A percentile compares a stretch with the other conserved stretches of the same genome.
Evolutionary conservation across 2,888 invertebrate species (phyloP).

Genomic region (Phyllotreta cruciferae): DNA sequence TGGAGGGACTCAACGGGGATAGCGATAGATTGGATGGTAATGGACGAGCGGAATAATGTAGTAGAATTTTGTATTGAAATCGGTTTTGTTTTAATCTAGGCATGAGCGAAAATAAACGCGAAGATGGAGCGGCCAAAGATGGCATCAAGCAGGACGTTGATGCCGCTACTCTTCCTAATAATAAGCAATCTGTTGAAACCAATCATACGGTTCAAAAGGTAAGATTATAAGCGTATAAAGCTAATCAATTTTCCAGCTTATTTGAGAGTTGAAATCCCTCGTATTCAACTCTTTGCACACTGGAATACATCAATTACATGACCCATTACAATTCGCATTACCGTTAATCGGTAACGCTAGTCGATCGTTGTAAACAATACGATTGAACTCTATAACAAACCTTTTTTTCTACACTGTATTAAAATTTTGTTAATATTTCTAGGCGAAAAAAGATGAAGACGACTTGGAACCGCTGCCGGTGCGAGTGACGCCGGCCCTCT

Average conservation of each 20-base stretch:
- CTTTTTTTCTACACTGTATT: no score
- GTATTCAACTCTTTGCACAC: slow-evolving; percentile 12
- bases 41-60: no score
- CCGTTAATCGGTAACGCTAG: no score
- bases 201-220: slow-evolving; percentile 46
- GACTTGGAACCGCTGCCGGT: slow-evolving; percentile 71
- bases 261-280: slow-evolving; percentile 9
- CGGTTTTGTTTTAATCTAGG: no score
- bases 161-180: slow-evolving; percentile 33
- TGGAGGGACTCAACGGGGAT: slow-evolving; percentile 63
- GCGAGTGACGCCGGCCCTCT: slow-evolving; percentile 75
- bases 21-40: slow-evolving; percentile 43
- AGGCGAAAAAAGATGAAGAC: slow-evolving; percentile 47
- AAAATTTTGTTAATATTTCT: no score
- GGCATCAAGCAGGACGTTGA: slow-evolving; percentile 51
- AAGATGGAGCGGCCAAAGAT: slow-evolving; percentile 51
- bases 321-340: no score
- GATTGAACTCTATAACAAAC: no score
- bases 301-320: slow-evolving; percentile 3
- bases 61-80: no score
- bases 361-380: no score
- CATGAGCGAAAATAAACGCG: slow-evolving; percentile 51
- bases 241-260: slow-evolving; percentile 6
- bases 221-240: no score
- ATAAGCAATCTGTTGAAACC: slow-evolving; percentile 46